Evolutionary conservation across 53 echinoderm and acorn worm genomes (phyloP).

Genomic region (Zoroaster sp.): DNA sequence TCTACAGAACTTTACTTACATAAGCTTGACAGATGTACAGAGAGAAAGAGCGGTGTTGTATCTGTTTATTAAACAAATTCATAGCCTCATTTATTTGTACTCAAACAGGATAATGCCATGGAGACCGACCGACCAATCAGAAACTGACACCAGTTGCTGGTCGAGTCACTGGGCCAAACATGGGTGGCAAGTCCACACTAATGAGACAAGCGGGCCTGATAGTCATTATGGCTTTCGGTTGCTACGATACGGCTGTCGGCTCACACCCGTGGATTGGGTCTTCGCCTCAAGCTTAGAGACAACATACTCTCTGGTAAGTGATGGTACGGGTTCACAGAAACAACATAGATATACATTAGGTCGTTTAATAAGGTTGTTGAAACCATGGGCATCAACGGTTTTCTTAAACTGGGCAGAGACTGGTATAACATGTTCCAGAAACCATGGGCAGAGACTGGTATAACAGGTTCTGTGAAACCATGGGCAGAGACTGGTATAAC

Average conservation of each 20-base stretch:
- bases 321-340: no score
- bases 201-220: slow-evolving; percentile 94
- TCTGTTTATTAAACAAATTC: no score
- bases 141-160: slow-evolving; percentile 50
- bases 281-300: slow-evolving; percentile 95
- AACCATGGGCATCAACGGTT: background rate
- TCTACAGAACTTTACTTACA: background rate
- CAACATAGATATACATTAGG: background rate
- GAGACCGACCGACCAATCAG: slow-evolving; percentile 20
- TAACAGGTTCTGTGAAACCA: no score
- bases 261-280: slow-evolving; percentile 93
- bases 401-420: no score
- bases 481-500: no score
- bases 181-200: slow-evolving; percentile 98
- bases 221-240: slow-evolving; percentile 92
- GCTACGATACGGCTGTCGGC: slow-evolving; percentile 84
- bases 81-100: background rate
- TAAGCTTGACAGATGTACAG: background rate
- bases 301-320: slow-evolving; percentile 54
- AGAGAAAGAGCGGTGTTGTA: background rate
- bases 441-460: no score
- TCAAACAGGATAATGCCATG: slow-evolving; percentile 63
- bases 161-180: slow-evolving; percentile 94
- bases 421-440: no score
- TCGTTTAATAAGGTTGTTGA: background rate